Base-by-base conservation (phyloP, 30 jellyfish, hydroid and myxozoan genomes). In the Nemopilema nomurai region DNA sequence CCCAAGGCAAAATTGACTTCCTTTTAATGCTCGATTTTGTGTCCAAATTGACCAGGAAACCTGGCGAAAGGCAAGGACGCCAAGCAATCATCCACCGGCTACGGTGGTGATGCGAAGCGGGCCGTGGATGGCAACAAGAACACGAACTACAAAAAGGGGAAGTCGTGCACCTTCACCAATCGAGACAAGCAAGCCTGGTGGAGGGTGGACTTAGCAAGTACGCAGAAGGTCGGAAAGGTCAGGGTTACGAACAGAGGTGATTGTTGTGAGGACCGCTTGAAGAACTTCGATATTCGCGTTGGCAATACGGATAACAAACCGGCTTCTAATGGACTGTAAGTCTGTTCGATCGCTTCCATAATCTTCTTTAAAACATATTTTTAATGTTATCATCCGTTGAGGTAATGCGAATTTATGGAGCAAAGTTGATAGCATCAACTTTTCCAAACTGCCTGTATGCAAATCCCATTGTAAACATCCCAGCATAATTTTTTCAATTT, bases 11-110 rank as follows among this genome's bases (percentile, higher is more conserved):
- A n/a, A n/a, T n/a, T n/a, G n/a, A n/a, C n/a, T n/a, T n/a, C n/a
- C n/a, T n/a, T n/a, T n/a, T n/a, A n/a, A n/a, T n/a, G n/a, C n/a
- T n/a, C n/a, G n/a, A n/a, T 72, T 49, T 19, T 72, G 4, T 18
- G 24, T 49, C 24, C 23, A 8, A 8, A 18, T 28, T 18, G 52
- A 9, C 1, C 65, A 82, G 91, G 84, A 27, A 82, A 82, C 53
- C 74, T 82, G 18, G 91, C 91, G 4, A 82, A 82, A 77, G 81
- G 81, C 50, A 82, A 82, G 91, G 23, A 64, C 70, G 74, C 91
- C 9, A 71, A 52, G 79, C 91, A 82, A 28, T 82, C 91, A 1
- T 81, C 90, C 0, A 81, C 90, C 1, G 85, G 85, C 18, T 49
- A 18, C 25, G 90, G 90, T 22, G 90, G 90, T 18, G 90, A 63